phyloP scores from a whole-genome alignment of 2,888 invertebrate species.

The Sericinus montela region DNA sequence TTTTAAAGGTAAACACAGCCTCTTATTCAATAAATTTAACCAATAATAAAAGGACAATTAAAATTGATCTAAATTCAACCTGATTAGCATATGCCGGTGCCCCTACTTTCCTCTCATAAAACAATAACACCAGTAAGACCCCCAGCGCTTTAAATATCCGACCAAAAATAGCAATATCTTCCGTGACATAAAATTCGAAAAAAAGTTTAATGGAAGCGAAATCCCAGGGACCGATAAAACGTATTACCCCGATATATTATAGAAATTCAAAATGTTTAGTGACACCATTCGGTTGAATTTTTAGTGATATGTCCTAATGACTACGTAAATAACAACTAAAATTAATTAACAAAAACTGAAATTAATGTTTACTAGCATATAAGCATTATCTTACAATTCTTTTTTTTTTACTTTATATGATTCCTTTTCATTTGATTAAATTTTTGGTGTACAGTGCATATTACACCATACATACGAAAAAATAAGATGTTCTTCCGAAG shows the following conservation, averaged over 20 bases:
- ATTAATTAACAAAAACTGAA: no score
- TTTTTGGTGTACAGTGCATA: no score
- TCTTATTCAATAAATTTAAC: no score
- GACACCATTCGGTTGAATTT: conserved; percentile 26
- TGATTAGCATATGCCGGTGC: conserved; percentile 31
- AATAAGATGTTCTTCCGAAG: no score
- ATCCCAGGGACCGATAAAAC: conserved; percentile 66
- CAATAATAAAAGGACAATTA: not conserved
- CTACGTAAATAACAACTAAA: no score
- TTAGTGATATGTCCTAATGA: not conserved
- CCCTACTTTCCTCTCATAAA: conserved; percentile 24
- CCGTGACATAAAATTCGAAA: conserved; percentile 72
- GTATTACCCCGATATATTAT: conserved; percentile 64
- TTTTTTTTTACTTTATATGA: no score
- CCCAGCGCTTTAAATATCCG: conserved; percentile 28
- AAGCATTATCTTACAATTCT: no score
- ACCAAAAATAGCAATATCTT: conserved; percentile 64
- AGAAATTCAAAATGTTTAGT: conserved; percentile 43
- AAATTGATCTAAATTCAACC: conserved; percentile 10
- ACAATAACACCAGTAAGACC: conserved; percentile 34
- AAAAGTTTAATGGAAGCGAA: conserved; percentile 66
- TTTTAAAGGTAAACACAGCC: no score
- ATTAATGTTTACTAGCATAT: no score
- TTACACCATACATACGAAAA: no score
- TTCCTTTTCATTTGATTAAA: no score